Percentiles rank a stretch among this genome's conserved stretches.
Conservation (phyloP, 2,113 vertebrate species). For the Coptodon rendalli region DNA sequence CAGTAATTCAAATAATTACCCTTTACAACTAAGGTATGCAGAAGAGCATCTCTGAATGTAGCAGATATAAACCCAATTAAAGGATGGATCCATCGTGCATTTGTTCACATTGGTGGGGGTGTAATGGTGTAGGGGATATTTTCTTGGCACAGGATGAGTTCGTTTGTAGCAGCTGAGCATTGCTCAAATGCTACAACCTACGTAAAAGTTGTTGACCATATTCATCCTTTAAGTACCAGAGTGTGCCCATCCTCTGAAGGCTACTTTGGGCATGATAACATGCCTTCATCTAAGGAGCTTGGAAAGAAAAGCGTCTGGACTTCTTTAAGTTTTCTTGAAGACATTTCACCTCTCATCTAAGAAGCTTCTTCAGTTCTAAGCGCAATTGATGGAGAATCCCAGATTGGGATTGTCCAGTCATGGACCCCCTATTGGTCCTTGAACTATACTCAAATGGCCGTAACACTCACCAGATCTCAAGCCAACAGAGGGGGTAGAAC, state of each 20-base stretch:
- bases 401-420: background rate
- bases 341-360: background rate
- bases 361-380: background rate
- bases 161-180: background rate
- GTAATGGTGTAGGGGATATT: background rate
- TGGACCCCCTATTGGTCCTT: fast-evolving
- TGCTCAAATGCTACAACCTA: background rate
- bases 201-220: background rate
- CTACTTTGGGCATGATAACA: background rate
- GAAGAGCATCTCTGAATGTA: background rate
- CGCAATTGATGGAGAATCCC: fast-evolving
- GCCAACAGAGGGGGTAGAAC: background rate
- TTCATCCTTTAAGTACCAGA: background rate
- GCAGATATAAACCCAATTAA: background rate
- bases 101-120: background rate
- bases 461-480: background rate
- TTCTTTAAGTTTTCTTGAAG: background rate
- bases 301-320: fast-evolving
- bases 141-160: background rate
- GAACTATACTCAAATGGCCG: background rate
- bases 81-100: background rate
- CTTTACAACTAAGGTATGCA: background rate
- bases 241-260: fast-evolving
- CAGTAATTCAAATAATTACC: background rate
- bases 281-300: background rate